These are phyloP conservation scores for Genyomyrus donnyi DNA, from an alignment of 2,113 vertebrate species.

Conservation along the genomic window DNA sequence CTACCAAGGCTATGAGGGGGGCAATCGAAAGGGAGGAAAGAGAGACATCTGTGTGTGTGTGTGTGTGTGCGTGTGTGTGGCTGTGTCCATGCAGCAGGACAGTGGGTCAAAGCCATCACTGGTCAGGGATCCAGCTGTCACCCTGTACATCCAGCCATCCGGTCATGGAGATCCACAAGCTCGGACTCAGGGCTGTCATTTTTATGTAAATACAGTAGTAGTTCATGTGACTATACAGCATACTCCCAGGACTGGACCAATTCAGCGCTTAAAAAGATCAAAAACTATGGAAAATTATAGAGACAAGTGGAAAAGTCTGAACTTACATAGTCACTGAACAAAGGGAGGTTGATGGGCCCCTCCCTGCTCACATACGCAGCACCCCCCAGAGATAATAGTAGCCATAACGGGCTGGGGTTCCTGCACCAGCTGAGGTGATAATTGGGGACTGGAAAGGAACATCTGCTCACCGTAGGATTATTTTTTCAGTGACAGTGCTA, in stretches of 20 bases:
- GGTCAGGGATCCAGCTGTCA: background rate
- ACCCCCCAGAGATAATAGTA: background rate
- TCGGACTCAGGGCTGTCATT: background rate
- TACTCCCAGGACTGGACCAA: background rate
- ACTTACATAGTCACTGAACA: background rate
- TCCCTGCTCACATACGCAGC: background rate
- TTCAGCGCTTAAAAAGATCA: background rate
- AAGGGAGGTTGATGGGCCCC: background rate
- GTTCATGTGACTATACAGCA: background rate
- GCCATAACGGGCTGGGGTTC: background rate
- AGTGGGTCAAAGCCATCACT: background rate
- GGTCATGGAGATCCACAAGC: background rate
- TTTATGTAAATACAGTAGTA: background rate
- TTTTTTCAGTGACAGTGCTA: background rate
- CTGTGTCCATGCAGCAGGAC: background rate
- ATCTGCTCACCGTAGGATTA: background rate
- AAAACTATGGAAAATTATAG: background rate
- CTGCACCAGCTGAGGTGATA: slow-evolving; percentile 8
- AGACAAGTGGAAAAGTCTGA: background rate
- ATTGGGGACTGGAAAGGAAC: background rate
- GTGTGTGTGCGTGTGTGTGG: background rate
- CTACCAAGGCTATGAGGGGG: background rate
- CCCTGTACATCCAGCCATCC: background rate
- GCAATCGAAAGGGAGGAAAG: background rate
- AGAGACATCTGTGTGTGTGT: background rate